A percentile compares a stretch with the other conserved stretches of the same genome.
Conservation (phyloP, 2,113 vertebrate species). For the Raja brachyura region DNA sequence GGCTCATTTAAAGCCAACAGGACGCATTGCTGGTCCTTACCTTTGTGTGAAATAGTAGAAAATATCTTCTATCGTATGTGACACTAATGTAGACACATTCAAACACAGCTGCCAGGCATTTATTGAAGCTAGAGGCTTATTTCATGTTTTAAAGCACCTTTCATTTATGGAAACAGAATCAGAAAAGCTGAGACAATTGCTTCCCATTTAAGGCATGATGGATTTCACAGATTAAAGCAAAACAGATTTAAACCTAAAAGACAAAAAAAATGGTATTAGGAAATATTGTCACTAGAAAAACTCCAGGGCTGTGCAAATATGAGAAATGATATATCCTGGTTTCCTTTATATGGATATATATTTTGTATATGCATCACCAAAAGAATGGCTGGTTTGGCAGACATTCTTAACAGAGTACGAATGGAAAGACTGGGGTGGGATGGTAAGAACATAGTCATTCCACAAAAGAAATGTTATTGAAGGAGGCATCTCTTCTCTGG, state of each 20-base stretch:
- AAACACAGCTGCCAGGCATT: conserved; percentile 8
- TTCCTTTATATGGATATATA: background rate
- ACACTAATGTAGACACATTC: conserved; percentile 30
- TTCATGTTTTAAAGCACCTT: conserved; percentile 28
- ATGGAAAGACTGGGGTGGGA: background rate
- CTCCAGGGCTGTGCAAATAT: background rate
- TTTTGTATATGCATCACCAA: background rate
- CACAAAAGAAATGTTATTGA: background rate
- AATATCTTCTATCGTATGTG: conserved; percentile 25
- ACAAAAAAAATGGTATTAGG: conserved; percentile 15
- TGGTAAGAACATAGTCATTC: background rate
- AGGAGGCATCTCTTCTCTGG: background rate
- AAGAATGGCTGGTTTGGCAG: background rate
- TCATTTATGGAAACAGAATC: conserved; percentile 3
- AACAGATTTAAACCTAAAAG: conserved; percentile 27
- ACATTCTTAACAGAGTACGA: background rate
- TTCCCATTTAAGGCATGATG: conserved; percentile 18
- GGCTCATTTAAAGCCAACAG: conserved; percentile 38
- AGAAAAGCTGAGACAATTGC: conserved; percentile 27
- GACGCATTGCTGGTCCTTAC: conserved; percentile 11
- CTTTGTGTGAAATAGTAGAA: conserved; percentile 25
- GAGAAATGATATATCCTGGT: background rate
- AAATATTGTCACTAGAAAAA: conserved; percentile 9
- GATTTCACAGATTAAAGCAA: conserved; percentile 32
- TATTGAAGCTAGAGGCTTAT: conserved; percentile 21